Percentiles rank a stretch among this genome's conserved stretches.
These are phyloP conservation scores for Tetramorium alpestre DNA, from an alignment of 1,140 invertebrate genomes.

Conservation along the genomic window DNA sequence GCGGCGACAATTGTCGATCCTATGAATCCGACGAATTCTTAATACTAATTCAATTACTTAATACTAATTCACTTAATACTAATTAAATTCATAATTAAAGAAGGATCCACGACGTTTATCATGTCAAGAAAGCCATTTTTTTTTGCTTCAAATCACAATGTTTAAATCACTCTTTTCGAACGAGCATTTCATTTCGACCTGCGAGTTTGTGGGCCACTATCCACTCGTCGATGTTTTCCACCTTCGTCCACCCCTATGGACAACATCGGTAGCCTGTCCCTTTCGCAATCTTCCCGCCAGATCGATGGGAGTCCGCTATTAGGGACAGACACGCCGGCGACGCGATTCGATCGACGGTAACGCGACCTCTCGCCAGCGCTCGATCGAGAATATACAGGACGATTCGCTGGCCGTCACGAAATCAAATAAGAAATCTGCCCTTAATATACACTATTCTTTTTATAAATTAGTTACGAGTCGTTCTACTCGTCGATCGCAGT, in stretches of 20 bases:
- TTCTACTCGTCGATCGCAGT: neutral
- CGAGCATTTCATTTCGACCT: neutral
- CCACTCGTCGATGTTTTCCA: slow-evolving; percentile 21
- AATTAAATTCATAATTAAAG: neutral
- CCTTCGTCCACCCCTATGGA: slow-evolving; percentile 23
- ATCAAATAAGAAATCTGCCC: neutral
- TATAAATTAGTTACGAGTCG: neutral
- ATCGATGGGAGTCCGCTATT: slow-evolving; percentile 55
- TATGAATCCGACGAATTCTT: neutral
- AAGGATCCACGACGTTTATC: neutral
- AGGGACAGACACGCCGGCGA: slow-evolving; percentile 56
- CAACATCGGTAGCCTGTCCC: slow-evolving; percentile 39
- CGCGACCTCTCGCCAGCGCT: slow-evolving; percentile 21
- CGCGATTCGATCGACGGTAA: slow-evolving; percentile 50
- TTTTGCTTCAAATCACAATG: neutral
- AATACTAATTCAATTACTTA: neutral
- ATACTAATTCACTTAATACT: neutral
- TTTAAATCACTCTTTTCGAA: neutral
- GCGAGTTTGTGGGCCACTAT: neutral
- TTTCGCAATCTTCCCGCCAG: slow-evolving; percentile 49
- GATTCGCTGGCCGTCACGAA: neutral
- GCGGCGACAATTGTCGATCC: neutral
- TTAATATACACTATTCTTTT: neutral
- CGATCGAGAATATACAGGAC: slow-evolving; percentile 22
- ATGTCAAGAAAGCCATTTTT: too few species aligned